phyloP scores from a whole-genome alignment of 2,888 invertebrate genomes.

The Rhagonycha lutea region DNA sequence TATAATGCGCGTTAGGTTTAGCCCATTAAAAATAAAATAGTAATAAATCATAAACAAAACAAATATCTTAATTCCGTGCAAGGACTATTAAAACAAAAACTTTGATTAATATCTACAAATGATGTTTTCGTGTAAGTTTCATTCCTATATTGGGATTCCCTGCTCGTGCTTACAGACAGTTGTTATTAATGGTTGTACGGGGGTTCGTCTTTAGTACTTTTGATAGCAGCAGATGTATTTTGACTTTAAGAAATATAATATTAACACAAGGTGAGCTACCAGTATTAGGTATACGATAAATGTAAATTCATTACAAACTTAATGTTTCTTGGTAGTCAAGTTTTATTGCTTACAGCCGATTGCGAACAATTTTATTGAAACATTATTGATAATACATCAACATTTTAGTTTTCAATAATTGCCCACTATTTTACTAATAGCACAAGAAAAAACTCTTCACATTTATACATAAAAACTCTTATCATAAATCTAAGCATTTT shows the following conservation, averaged over 20 bases:
- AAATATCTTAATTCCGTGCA: constrained; percentile 27
- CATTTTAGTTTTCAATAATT: neutral
- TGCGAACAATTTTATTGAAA: neutral
- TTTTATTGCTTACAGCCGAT: neutral
- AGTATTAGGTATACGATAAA: neutral
- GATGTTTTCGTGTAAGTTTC: constrained; percentile 30
- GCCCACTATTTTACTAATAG: neutral
- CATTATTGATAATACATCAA: neutral
- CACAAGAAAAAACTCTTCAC: neutral
- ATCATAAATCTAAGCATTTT: neutral
- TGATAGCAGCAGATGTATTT: constrained; percentile 27
- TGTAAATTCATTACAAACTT: neutral
- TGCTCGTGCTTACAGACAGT: constrained; percentile 24
- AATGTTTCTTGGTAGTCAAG: neutral
- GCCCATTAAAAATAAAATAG: neutral
- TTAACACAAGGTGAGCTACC: constrained; percentile 7
- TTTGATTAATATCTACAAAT: constrained; percentile 30
- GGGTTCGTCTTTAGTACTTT: constrained; percentile 21
- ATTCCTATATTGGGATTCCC: constrained; percentile 24
- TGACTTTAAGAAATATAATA: constrained; percentile 11
- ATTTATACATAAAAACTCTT: neutral
- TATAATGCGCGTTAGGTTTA: neutral
- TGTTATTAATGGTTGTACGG: constrained; percentile 28
- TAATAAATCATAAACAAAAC: constrained; percentile 20
- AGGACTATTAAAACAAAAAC: constrained; percentile 23